Percentiles rank a stretch among this genome's conserved stretches.
Conservation (phyloP, 92 coral and sea anemone genomes). For the Porites evermanni region DNA sequence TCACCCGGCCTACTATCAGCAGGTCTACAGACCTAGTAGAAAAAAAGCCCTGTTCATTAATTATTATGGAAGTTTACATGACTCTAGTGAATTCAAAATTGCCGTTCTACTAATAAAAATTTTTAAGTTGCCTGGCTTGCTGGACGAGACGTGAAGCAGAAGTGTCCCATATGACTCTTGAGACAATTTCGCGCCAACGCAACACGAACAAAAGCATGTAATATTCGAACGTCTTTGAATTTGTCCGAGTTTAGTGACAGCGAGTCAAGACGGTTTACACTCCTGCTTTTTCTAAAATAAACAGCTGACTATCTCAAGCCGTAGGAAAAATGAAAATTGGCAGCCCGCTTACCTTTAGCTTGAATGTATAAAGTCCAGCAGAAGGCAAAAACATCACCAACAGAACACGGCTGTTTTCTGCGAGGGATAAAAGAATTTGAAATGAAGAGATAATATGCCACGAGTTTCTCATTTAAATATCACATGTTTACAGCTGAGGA, state of each 20-base stretch:
- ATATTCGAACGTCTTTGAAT: constrained; percentile 18
- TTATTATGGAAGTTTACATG: neutral
- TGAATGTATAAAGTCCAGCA: constrained; percentile 97
- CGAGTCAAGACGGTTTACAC: neutral
- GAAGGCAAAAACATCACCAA: constrained; percentile 91
- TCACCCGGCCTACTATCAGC: neutral
- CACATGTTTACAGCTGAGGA: constrained; percentile 52
- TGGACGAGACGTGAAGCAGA: neutral
- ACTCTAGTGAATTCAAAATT: neutral
- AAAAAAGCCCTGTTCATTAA: constrained; percentile 2
- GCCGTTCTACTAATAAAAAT: neutral
- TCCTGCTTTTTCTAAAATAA: neutral
- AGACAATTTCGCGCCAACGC: constrained; percentile 47
- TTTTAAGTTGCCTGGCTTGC: neutral
- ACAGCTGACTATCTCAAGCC: neutral
- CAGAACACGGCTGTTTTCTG: constrained; percentile 93
- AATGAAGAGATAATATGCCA: constrained; percentile 38
- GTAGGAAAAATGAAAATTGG: neutral
- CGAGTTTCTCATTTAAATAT: constrained; percentile 57
- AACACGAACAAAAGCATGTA: constrained; percentile 2
- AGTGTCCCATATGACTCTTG: constrained; percentile 22
- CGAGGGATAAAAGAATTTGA: constrained; percentile 46
- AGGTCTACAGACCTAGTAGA: neutral
- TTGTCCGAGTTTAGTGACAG: neutral
- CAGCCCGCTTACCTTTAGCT: constrained; percentile 86